A percentile compares a stretch with the other conserved stretches of the same genome.
These are phyloP conservation scores for Montipora capitata DNA, from an alignment of 92 coral and sea anemone genomes.

Conservation along the genomic window DNA sequence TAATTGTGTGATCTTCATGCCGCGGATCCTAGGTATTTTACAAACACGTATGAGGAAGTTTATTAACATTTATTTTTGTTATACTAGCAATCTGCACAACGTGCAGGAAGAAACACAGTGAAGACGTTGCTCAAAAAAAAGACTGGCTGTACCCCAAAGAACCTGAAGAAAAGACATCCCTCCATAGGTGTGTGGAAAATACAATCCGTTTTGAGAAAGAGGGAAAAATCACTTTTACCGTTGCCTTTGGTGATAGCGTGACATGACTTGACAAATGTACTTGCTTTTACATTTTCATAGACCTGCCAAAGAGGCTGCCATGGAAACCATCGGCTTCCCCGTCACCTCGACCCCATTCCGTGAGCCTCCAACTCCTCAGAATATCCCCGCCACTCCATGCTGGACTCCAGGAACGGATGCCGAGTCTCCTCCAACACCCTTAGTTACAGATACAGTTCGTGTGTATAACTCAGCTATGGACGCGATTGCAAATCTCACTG, in stretches of 20 bases:
- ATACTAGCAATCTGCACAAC: no score
- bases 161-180: constrained; percentile 12
- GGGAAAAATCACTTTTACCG: constrained; percentile 3
- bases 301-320: constrained; percentile 49
- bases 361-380: constrained; percentile 34
- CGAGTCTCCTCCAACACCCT: constrained; percentile 24
- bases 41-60: constrained; percentile 6
- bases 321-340: constrained; percentile 31
- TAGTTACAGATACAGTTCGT: constrained; percentile 33
- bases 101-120: constrained; percentile 43
- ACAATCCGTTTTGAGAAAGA: constrained; percentile 1
- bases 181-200: constrained; percentile 29
- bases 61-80: constrained; percentile 21
- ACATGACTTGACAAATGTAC: no score
- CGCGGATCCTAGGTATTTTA: constrained; percentile 2
- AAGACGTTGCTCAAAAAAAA: constrained; percentile 34
- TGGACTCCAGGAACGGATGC: constrained; percentile 65
- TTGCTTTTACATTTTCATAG: no score
- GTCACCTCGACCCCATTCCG: constrained; percentile 49
- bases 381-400: constrained; percentile 51
- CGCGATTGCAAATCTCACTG: constrained; percentile 52
- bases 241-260: neutral
- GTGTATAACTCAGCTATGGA: constrained; percentile 69
- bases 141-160: constrained; percentile 55
- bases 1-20: constrained; percentile 8